Evolutionary conservation across 2,113 vertebrate species (phyloP).

Genomic region (Loxodonta africana): DNA sequence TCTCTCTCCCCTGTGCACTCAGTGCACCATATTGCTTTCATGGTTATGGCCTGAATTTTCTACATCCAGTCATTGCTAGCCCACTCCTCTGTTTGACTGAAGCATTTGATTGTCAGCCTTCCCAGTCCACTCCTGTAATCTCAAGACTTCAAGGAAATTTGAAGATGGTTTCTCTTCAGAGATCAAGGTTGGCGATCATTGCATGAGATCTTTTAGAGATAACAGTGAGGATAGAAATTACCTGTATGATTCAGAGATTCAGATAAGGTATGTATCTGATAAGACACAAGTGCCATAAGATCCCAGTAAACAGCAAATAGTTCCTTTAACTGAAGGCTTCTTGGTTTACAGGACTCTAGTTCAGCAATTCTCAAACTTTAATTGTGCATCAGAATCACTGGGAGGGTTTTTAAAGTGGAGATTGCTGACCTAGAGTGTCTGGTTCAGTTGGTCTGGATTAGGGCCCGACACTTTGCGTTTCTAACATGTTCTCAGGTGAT

Average conservation of each 20-base stretch:
- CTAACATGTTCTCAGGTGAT: not conserved
- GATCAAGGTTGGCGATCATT: not conserved
- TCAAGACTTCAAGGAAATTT: slow-evolving; percentile 1
- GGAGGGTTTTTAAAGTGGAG: not conserved
- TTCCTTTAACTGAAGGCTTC: not conserved
- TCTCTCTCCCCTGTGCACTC: not conserved
- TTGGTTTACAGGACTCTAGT: not conserved
- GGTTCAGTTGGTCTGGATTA: not conserved
- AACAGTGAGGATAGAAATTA: not conserved
- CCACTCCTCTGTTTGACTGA: not conserved
- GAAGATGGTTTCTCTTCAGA: not conserved
- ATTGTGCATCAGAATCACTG: not conserved
- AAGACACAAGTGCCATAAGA: not conserved
- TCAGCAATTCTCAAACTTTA: not conserved
- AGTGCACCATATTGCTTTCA: not conserved
- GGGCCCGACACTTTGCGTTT: not conserved
- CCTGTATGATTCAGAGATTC: not conserved
- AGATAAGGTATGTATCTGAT: not conserved
- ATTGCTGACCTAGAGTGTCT: not conserved
- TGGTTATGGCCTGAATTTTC: not conserved
- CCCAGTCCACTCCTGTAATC: not conserved
- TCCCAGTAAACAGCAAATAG: not conserved
- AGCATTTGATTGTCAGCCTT: not conserved
- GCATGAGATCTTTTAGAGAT: not conserved
- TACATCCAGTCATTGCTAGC: not conserved